These are phyloP conservation scores for Yponomeuta cagnagella DNA, from an alignment of 2,888 invertebrate genomes.

Conservation along the genomic window DNA sequence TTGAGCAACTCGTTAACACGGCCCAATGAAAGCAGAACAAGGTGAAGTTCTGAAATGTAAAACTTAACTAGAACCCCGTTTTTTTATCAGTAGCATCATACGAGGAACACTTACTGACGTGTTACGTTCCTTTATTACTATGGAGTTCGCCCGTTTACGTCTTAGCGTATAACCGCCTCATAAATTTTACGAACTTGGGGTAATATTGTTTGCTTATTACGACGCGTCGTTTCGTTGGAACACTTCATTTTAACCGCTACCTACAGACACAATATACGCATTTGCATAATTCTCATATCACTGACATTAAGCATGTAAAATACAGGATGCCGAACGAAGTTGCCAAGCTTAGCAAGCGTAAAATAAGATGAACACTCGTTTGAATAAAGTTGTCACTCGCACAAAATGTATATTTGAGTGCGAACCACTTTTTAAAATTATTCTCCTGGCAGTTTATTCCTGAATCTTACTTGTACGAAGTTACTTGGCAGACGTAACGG, in stretches of 20 bases:
- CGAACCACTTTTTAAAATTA: too few species aligned
- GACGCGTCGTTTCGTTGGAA: slow-evolving; percentile 44
- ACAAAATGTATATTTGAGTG: too few species aligned
- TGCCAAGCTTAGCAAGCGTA: not conserved
- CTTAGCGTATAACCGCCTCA: slow-evolving; percentile 56
- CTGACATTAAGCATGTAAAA: slow-evolving; percentile 25
- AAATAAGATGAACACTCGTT: not conserved
- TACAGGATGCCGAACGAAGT: not conserved
- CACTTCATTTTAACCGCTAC: slow-evolving; percentile 40
- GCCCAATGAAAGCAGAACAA: too few species aligned
- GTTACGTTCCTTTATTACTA: slow-evolving; percentile 39
- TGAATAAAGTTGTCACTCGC: too few species aligned
- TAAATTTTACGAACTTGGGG: slow-evolving; percentile 62
- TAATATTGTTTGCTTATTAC: slow-evolving; percentile 61
- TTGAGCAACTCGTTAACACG: too few species aligned
- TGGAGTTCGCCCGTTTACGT: slow-evolving; percentile 45
- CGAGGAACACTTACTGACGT: slow-evolving; percentile 29
- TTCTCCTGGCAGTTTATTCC: too few species aligned
- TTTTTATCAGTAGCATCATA: not conserved
- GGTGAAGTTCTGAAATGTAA: too few species aligned
- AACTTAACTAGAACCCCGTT: not conserved
- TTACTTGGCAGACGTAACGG: too few species aligned
- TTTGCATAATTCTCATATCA: slow-evolving; percentile 54
- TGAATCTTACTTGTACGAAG: too few species aligned
- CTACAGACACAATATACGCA: slow-evolving; percentile 32